Conservation (phyloP, 2,113 vertebrate species). For the Colaptes auratus region DNA sequence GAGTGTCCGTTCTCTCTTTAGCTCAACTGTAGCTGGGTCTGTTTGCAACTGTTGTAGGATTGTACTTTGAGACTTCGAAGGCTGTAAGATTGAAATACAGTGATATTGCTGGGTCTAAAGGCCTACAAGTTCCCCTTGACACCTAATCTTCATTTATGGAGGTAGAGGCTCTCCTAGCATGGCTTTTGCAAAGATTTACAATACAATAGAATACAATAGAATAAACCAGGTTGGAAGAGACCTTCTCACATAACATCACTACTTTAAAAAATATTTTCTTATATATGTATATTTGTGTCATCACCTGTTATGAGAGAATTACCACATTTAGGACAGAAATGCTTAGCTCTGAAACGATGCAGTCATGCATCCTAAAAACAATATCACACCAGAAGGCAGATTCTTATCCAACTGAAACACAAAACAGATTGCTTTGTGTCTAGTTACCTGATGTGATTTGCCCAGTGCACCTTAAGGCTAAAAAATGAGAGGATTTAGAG, state of each 20-base stretch:
- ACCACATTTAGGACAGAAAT: not conserved
- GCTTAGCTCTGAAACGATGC: not conserved
- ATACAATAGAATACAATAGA: too few species aligned
- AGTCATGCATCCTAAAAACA: not conserved
- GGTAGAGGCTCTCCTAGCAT: not conserved
- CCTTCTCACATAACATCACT: not conserved
- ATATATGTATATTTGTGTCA: not conserved
- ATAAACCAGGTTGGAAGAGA: too few species aligned
- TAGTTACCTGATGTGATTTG: not conserved
- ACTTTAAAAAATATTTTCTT: not conserved
- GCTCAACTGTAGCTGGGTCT: not conserved
- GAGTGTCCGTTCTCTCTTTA: not conserved
- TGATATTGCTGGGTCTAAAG: not conserved
- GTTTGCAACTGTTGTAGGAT: not conserved
- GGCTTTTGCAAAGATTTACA: not conserved
- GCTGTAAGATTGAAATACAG: not conserved
- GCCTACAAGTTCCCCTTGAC: not conserved
- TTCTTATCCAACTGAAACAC: not conserved
- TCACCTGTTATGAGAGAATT: not conserved
- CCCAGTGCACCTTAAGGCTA: not conserved
- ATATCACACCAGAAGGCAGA: not conserved
- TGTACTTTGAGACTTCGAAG: not conserved
- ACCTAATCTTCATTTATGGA: not conserved
- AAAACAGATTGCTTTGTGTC: not conserved
- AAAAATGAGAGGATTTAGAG: accelerated